A percentile compares a stretch with the other conserved stretches of the same genome.
phyloP scores from a whole-genome alignment of 2,113 vertebrate genomes.

The Numenius arquata region DNA sequence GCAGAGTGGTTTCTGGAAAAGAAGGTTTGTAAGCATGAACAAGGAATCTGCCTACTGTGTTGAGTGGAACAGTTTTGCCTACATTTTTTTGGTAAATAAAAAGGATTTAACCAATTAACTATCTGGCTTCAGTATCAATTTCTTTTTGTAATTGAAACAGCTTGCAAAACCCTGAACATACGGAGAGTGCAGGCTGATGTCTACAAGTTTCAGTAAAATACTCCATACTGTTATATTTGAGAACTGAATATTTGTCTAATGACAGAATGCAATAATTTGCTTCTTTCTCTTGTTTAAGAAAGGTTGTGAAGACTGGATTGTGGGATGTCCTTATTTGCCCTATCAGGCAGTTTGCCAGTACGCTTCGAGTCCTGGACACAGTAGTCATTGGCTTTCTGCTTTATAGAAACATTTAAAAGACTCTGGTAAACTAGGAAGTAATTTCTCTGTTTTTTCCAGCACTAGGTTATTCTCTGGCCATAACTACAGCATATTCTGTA shows the following conservation, averaged over 20 bases:
- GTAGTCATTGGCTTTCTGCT: neutral
- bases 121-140: neutral
- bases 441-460: neutral
- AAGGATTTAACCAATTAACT: neutral
- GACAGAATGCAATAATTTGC: neutral
- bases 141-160: constrained; percentile 4
- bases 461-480: neutral
- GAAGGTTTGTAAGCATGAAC: neutral
- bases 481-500: neutral
- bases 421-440: neutral
- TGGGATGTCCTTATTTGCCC: neutral
- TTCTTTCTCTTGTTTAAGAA: neutral
- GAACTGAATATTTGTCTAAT: neutral
- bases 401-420: neutral
- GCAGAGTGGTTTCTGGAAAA: neutral
- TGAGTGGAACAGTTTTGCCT: neutral
- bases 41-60: neutral
- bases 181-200: neutral
- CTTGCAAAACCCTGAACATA: neutral
- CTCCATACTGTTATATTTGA: neutral
- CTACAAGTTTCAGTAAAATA: neutral
- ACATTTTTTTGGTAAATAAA: neutral
- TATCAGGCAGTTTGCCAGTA: neutral
- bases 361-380: neutral
- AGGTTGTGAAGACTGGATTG: neutral